Evolutionary conservation across 2,888 invertebrate genomes (phyloP).

Genomic region (Patella ulyssiponensis): DNA sequence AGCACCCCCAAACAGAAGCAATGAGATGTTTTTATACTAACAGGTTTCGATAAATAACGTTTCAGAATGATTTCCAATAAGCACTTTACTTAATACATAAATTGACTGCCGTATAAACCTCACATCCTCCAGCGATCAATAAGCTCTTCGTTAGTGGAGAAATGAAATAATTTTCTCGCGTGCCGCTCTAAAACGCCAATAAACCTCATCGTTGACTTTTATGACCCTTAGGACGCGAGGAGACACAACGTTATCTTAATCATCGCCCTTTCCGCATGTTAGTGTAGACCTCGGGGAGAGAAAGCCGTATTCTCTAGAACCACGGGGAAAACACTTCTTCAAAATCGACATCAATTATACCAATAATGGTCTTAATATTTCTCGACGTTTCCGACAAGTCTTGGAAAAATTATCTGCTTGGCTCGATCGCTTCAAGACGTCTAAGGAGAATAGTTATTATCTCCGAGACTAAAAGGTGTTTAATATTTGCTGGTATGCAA

Average conservation of each 20-base stretch:
- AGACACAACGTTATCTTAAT: constrained; percentile 10
- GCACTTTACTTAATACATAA: constrained; percentile 35
- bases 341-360: constrained; percentile 19
- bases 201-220: constrained; percentile 22
- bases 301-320: not conserved
- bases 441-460: too few relatives aligned
- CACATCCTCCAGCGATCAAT: constrained; percentile 22
- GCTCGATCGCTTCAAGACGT: not conserved
- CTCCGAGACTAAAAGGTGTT: too few relatives aligned
- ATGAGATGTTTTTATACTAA: constrained; percentile 11
- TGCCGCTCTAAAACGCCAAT: constrained; percentile 21
- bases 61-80: constrained; percentile 32
- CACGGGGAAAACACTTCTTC: not conserved
- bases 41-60: constrained; percentile 33
- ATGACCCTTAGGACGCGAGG: constrained; percentile 20
- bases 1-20: too few relatives aligned
- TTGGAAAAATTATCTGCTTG: not conserved
- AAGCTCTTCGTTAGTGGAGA: constrained; percentile 16
- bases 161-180: constrained; percentile 32
- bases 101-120: constrained; percentile 37
- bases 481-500: too few relatives aligned
- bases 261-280: constrained; percentile 21
- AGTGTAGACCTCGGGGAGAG: not conserved
- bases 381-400: constrained; percentile 18
- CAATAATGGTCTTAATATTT: constrained; percentile 22